These are phyloP conservation scores for Nixonia krombeini DNA, from an alignment of 1,140 invertebrate genomes.

Conservation along the genomic window DNA sequence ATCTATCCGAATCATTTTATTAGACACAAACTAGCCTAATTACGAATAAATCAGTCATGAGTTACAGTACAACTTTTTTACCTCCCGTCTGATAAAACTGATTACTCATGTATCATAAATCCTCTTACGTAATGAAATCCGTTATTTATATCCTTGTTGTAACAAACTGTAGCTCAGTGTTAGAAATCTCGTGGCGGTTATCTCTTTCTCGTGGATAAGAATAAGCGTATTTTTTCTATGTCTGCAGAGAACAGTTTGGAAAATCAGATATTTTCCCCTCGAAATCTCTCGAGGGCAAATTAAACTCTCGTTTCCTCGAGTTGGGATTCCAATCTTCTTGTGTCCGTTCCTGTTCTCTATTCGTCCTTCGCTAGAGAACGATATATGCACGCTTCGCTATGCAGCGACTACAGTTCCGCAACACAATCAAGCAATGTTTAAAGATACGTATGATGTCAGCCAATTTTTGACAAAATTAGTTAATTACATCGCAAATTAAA, in stretches of 20 bases:
- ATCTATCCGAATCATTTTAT: too few species aligned
- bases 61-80: too few species aligned
- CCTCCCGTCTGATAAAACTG: too few species aligned
- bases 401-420: constrained; percentile 30
- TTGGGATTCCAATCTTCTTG: constrained; percentile 50
- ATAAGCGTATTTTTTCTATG: constrained; percentile 48
- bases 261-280: constrained; percentile 49
- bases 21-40: too few species aligned
- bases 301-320: constrained; percentile 52
- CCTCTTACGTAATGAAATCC: constrained; percentile 13
- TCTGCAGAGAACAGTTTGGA: constrained; percentile 46
- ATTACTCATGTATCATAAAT: background rate
- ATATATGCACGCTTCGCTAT: constrained; percentile 22
- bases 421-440: constrained; percentile 32
- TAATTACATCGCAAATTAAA: too few species aligned
- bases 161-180: constrained; percentile 31
- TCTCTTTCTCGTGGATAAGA: constrained; percentile 38
- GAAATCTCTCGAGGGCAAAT: constrained; percentile 51
- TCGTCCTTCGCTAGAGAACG: constrained; percentile 28
- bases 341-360: constrained; percentile 34
- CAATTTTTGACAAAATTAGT: constrained; percentile 1
- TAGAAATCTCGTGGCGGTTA: constrained; percentile 43
- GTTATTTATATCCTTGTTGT: constrained; percentile 38
- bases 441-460: constrained; percentile 36
- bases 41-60: too few species aligned